Evolutionary conservation across 2,113 vertebrate species (phyloP).

Genomic region (Rousettus leschenaultii): DNA sequence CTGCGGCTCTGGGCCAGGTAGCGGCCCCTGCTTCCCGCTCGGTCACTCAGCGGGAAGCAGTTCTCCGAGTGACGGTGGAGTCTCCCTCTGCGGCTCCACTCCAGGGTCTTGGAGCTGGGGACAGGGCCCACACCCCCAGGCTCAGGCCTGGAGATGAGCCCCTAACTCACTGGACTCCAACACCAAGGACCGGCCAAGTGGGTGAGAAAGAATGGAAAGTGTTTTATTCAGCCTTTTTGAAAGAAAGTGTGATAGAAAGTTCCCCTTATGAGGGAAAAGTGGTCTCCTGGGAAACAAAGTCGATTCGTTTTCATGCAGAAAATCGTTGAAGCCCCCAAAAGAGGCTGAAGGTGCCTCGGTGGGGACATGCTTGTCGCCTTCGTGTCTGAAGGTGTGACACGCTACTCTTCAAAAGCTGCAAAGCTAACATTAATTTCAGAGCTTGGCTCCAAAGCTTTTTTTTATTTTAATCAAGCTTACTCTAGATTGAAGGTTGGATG

Average conservation of each 20-base stretch:
- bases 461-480: not conserved
- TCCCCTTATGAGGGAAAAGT: not conserved
- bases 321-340: not conserved
- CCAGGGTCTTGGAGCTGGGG: too few relatives aligned
- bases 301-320: not conserved
- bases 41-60: not conserved
- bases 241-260: not conserved
- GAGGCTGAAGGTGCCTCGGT: not conserved
- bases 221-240: not conserved
- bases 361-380: not conserved
- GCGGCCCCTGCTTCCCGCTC: not conserved
- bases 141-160: not conserved
- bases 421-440: not conserved
- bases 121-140: too few relatives aligned
- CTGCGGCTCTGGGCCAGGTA: not conserved
- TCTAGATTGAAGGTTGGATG: not conserved
- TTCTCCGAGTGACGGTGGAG: not conserved
- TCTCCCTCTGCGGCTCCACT: not conserved
- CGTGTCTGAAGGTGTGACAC: not conserved
- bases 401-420: not conserved
- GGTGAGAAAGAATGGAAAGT: not conserved
- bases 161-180: not conserved
- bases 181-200: not conserved
- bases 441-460: not conserved
- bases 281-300: not conserved